phyloP scores from a whole-genome alignment of 1,140 invertebrate genomes.

The Leptinotarsa lineolata region DNA sequence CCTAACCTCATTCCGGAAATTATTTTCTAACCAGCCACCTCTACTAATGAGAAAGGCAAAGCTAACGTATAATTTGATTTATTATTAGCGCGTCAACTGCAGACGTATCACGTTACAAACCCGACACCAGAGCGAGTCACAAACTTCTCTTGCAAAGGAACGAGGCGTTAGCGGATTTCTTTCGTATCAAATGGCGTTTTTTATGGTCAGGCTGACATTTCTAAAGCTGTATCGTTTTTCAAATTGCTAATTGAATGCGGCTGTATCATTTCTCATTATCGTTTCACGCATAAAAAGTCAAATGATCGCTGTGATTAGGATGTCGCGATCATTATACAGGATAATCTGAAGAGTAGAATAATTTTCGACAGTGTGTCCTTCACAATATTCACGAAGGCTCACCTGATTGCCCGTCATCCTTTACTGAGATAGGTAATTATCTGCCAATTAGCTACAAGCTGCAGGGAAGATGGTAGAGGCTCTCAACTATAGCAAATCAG shows the following conservation, averaged over 20 bases:
- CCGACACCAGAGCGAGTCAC: not conserved
- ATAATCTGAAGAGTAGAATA: too few relatives aligned
- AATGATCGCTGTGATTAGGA: too few relatives aligned
- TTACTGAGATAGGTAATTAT: too few relatives aligned
- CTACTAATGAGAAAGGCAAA: conserved; percentile 22
- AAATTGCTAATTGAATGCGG: not conserved
- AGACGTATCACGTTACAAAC: conserved; percentile 8
- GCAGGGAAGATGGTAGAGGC: too few relatives aligned
- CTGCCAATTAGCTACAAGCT: too few relatives aligned
- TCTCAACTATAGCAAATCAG: too few relatives aligned
- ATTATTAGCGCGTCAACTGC: conserved; percentile 19
- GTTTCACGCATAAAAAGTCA: too few relatives aligned
- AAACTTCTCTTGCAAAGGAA: not conserved
- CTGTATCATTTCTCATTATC: not conserved
- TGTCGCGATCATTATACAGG: too few relatives aligned
- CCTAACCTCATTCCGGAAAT: conserved; percentile 4
- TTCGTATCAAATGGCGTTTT: not conserved
- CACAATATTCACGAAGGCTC: too few relatives aligned
- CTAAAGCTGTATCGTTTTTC: not conserved
- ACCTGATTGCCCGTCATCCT: too few relatives aligned
- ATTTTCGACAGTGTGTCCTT: too few relatives aligned
- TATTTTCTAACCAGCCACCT: conserved; percentile 20
- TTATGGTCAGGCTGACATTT: not conserved
- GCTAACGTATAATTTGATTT: conserved; percentile 15
- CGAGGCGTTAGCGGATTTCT: not conserved